These are phyloP conservation scores for Apogon talboti DNA, from an alignment of 2,797 vertebrate species.

Conservation along the genomic window DNA sequence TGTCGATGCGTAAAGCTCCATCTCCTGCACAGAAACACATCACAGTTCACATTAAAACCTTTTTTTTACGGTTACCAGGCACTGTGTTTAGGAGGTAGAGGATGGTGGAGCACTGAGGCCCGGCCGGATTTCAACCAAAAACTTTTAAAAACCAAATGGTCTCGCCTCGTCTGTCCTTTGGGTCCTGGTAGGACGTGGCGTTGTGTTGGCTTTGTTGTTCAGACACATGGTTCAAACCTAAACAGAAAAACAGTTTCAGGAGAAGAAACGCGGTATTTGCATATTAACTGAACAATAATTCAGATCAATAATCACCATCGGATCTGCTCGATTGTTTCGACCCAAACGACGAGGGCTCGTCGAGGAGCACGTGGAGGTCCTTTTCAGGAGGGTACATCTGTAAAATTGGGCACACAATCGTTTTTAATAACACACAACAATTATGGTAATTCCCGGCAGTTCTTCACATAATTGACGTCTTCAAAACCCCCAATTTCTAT, in stretches of 20 bases:
- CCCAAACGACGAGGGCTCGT: conserved; percentile 70
- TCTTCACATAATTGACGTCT: conserved; percentile 55
- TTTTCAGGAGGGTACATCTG: conserved; percentile 89
- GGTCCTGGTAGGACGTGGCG: conserved; percentile 86
- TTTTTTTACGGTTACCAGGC: no score
- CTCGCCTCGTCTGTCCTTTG: conserved; percentile 86
- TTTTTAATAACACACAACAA: conserved; percentile 57
- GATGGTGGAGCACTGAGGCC: no score
- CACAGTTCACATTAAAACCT: neutral
- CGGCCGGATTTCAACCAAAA: no score
- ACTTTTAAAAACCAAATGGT: no score
- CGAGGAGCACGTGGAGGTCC: conserved; percentile 81
- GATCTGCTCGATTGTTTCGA: conserved; percentile 86
- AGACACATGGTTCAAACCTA: conserved; percentile 56
- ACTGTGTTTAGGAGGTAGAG: no score
- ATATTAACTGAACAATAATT: neutral
- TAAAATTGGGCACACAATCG: conserved; percentile 69
- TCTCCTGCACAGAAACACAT: conserved; percentile 82
- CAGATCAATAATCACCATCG: conserved; percentile 74
- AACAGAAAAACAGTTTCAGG: conserved; percentile 11
- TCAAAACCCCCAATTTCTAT: conserved; percentile 3
- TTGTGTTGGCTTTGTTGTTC: conserved; percentile 88
- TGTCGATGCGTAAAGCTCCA: conserved; percentile 87
- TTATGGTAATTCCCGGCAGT: conserved; percentile 72
- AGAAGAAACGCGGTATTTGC: neutral